Base-by-base conservation (phyloP, 1,140 invertebrate genomes). In the Lycorma delicatula region DNA sequence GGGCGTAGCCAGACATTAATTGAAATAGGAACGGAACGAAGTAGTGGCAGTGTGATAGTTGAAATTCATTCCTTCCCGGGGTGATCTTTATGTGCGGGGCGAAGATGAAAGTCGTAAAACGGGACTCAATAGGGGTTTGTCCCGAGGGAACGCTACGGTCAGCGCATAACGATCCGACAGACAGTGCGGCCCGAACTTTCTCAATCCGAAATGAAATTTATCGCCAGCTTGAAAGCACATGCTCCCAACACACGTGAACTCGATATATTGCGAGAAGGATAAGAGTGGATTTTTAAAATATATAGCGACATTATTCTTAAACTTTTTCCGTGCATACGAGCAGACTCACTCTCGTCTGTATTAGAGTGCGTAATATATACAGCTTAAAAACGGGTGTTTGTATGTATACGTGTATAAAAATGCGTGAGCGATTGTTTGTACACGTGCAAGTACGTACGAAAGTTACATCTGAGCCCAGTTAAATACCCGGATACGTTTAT, bases 11-110 rank as follows among this genome's bases (percentile, higher is more conserved):
- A n/a, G n/a, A n/a, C n/a, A n/a, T n/a, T n/a, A n/a, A n/a, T n/a
- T n/a, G n/a, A n/a, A n/a, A n/a, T n/a, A n/a, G 59, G 46, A 72
- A 73, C 5, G 41, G 36, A 41, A 3, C 11, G 41, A 62, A 22
- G 3, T 7, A 11, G n/a, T 20, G 41, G 3, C 41, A n/a, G n/a
- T n/a, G n/a, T n/a, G n/a, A n/a, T 44, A 44, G 41, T 44, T 44
- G 41, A 44, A 44, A 44, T 44, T 44, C 41, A 44, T 44, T 44
- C 41, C 41, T 44, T 22, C 16, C 16, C 41, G 23, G 18, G 41
- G n/a, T 44, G 41, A 44, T 44, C 41, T 44, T 44, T 44, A 44
- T 44, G 41, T 44, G 41, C 41, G 5, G 41, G 23, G 41, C 41
- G 41, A 44, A 44, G 41, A 44, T 44, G 41, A 44, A 44, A 44